phyloP scores from a whole-genome alignment of 2,797 vertebrate genomes.

The Pterois miles region DNA sequence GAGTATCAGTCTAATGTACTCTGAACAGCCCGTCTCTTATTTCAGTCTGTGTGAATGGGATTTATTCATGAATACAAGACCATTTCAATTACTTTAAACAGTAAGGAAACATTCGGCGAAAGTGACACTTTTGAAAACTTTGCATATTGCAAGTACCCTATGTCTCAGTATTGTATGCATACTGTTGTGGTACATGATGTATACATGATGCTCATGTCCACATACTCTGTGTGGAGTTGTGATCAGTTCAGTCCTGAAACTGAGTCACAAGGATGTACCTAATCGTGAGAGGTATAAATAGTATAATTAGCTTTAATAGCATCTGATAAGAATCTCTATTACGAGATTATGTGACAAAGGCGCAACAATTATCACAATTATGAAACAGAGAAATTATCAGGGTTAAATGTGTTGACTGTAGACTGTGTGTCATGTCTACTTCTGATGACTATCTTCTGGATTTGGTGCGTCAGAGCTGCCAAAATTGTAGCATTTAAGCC shows the following conservation, averaged over 20 bases:
- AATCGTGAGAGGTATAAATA: conserved; percentile 44
- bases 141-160: not conserved
- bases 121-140: not conserved
- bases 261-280: conserved; percentile 58
- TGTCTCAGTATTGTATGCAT: not conserved
- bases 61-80: conserved; percentile 1
- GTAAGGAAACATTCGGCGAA: not conserved
- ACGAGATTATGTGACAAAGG: conserved; percentile 32
- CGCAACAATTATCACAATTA: conserved; percentile 21
- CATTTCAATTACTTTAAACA: not conserved
- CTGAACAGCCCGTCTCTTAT: conserved; percentile 3
- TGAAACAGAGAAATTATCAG: conserved; percentile 30
- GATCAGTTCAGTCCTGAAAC: conserved; percentile 34
- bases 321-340: conserved; percentile 60
- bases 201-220: conserved; percentile 13
- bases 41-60: not conserved
- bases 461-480: not conserved
- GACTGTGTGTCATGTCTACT: not conserved
- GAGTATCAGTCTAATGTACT: conserved; percentile 35
- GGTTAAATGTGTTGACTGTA: conserved; percentile 24
- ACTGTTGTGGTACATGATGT: not conserved
- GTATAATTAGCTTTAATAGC: conserved; percentile 61
- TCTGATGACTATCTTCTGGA: conserved; percentile 20
- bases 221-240: conserved; percentile 7
- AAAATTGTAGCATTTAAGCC: not conserved